A percentile compares a stretch with the other conserved stretches of the same genome.
Evolutionary conservation across 2,797 vertebrate genomes (phyloP).

Genomic region (Takifugu rubripes): DNA sequence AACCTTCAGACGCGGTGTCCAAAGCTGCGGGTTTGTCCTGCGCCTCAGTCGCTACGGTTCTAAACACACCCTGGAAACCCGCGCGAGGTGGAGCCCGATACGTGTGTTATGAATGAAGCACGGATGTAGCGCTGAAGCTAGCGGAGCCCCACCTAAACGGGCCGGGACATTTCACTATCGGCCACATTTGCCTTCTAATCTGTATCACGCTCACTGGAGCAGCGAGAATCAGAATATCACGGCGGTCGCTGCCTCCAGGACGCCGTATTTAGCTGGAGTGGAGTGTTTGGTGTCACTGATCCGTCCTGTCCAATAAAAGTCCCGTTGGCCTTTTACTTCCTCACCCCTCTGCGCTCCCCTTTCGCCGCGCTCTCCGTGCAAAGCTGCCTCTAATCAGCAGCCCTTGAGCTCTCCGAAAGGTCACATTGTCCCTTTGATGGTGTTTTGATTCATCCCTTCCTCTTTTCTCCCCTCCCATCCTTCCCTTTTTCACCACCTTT

Average conservation of each 20-base stretch:
- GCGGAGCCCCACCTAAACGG: no score
- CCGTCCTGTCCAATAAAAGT: constrained; percentile 39
- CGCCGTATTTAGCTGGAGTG: constrained; percentile 28
- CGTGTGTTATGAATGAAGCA: no score
- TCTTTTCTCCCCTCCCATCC: constrained; percentile 50
- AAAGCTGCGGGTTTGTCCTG: no score
- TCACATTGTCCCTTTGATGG: constrained; percentile 75
- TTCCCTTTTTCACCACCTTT: constrained; percentile 40
- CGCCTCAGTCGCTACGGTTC: no score
- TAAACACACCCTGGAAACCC: no score
- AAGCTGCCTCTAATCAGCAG: constrained; percentile 73
- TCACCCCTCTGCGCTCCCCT: constrained; percentile 22
- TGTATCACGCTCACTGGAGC: background rate
- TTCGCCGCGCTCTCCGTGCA: constrained; percentile 31
- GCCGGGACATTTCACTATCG: no score
- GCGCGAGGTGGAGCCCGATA: no score
- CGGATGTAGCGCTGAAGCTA: no score
- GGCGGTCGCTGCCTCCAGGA: constrained; percentile 14
- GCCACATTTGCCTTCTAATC: background rate
- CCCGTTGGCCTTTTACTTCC: constrained; percentile 54
- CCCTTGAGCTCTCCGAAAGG: constrained; percentile 77
- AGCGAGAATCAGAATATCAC: background rate
- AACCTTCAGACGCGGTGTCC: no score
- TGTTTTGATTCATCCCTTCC: constrained; percentile 76
- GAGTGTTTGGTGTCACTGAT: constrained; percentile 40